Evolutionary conservation across 1,140 invertebrate species (phyloP).

Genomic region (Drosophila trapezifrons): DNA sequence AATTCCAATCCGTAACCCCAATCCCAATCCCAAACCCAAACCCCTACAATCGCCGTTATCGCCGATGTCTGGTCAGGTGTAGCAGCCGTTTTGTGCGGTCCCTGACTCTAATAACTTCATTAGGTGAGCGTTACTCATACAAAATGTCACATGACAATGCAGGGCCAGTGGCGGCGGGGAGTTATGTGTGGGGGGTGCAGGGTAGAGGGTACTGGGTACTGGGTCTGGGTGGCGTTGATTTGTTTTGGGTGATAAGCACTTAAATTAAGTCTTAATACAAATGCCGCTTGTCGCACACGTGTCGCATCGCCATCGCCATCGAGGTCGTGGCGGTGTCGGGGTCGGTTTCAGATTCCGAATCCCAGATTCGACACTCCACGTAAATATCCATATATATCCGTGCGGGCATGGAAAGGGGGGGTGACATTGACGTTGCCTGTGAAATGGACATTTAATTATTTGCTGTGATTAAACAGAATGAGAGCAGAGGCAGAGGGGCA

Average conservation of each 20-base stretch:
- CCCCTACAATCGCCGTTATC: slow-evolving; percentile 10
- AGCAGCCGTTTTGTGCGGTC: not conserved
- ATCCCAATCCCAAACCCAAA: not conserved
- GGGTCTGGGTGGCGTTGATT: slow-evolving; percentile 61
- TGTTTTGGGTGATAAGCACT: slow-evolving; percentile 83
- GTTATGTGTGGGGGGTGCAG: slow-evolving; percentile 1
- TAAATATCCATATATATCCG: slow-evolving; percentile 2
- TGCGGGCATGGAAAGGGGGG: not conserved
- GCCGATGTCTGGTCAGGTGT: slow-evolving; percentile 37
- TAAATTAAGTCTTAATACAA: slow-evolving; percentile 84
- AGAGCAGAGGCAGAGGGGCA: slow-evolving; percentile 8
- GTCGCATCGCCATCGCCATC: slow-evolving; percentile 49
- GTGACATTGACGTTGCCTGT: slow-evolving; percentile 60
- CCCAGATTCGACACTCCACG: slow-evolving; percentile 32
- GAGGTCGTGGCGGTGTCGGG: slow-evolving; percentile 24
- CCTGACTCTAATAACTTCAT: slow-evolving; percentile 71
- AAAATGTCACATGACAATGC: slow-evolving; percentile 62
- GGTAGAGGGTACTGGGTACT: not conserved
- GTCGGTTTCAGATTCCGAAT: slow-evolving; percentile 43
- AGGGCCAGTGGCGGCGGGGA: not conserved
- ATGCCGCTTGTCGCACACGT: slow-evolving; percentile 83
- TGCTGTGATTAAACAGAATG: slow-evolving; percentile 77
- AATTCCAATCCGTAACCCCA: not conserved
- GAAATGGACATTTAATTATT: slow-evolving; percentile 84
- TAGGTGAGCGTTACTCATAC: slow-evolving; percentile 67